Base-by-base conservation (phyloP, 2,797 vertebrate genomes). In the Pelodytes ibericus region DNA sequence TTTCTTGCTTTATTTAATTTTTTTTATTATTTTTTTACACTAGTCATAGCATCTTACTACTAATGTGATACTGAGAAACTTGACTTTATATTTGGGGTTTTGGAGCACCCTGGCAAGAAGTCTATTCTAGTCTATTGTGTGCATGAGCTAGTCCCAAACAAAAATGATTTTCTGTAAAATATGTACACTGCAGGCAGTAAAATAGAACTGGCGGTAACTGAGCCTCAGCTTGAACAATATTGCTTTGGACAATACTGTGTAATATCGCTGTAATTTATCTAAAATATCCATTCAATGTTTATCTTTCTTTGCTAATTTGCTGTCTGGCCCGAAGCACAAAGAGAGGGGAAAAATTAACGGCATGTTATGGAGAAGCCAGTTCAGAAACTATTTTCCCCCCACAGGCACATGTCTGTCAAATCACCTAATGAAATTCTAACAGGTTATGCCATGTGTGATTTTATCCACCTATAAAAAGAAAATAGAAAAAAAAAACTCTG, bases 161-260 rank as follows among this genome's bases (percentile, higher is more conserved):
- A n/a, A n/a, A n/a, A 57, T 56, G 13, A 10, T 57, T 22, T 57
- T 18, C 29, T 16, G 47, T 22, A 25, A 73, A 30, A 56, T 31
- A 51, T 62, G 59, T 53, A 25, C 51, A 30, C 60, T 63, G 31
- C 53, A 27, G 65, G 57, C 31, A 33, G 30, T 39, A 36, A 36
- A 57, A 47, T 31, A 49, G 30, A 27, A 60, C 26, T 68, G 8
- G 2, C 44, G 31, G 72, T 59, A 66, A 74, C 27, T 25, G 36
- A 56, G 18, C 39, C 63, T 59, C 56, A 18, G 13, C 51, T 31
- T 60, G 53, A 68, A 60, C 13, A 49, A 16, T 59, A 68, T 67
- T 68, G 31, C 73, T 75, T 68, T 67, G 39, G 73, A 67, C 53
- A 66, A 24, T 49, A 18, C 63, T 31, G 44, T 71, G 22, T 59